Percentiles rank a stretch among this genome's conserved stretches.
phyloP scores from a whole-genome alignment of 1,140 invertebrate genomes.

The Orchestia grillus region DNA sequence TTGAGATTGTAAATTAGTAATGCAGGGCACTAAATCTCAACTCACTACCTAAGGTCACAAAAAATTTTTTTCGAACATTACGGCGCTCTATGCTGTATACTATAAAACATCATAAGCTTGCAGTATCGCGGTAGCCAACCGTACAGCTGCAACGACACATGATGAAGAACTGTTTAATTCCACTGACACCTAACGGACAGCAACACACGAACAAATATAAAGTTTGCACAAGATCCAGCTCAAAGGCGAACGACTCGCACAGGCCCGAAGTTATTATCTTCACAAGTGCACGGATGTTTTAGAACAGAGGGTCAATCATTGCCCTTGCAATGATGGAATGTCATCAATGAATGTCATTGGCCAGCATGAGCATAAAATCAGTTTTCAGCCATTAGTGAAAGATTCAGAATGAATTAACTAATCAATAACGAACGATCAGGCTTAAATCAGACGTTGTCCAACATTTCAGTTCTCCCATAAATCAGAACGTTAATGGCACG shows the following conservation, averaged over 20 bases:
- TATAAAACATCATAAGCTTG: too few relatives aligned
- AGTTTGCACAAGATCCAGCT: background rate
- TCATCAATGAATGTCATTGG: background rate
- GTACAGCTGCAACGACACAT: background rate
- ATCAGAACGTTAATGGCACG: too few relatives aligned
- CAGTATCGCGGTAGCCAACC: background rate
- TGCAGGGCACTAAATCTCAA: too few relatives aligned
- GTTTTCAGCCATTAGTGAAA: background rate
- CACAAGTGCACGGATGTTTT: background rate
- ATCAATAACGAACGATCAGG: background rate
- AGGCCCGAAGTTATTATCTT: background rate
- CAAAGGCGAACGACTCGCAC: background rate
- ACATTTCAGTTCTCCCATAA: too few relatives aligned
- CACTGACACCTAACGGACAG: background rate
- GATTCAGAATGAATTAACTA: too few relatives aligned
- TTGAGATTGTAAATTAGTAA: too few relatives aligned
- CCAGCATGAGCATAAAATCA: background rate
- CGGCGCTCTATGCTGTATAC: too few relatives aligned
- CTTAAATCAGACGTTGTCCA: background rate
- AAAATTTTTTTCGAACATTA: too few relatives aligned
- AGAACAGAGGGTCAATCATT: background rate
- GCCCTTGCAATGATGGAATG: background rate
- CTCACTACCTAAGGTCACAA: too few relatives aligned
- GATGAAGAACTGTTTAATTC: background rate
- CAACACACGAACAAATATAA: background rate